Evolutionary conservation across 35 echinoderm and acorn worm species (phyloP).

Genomic region (Heliocidaris erythrogramma): DNA sequence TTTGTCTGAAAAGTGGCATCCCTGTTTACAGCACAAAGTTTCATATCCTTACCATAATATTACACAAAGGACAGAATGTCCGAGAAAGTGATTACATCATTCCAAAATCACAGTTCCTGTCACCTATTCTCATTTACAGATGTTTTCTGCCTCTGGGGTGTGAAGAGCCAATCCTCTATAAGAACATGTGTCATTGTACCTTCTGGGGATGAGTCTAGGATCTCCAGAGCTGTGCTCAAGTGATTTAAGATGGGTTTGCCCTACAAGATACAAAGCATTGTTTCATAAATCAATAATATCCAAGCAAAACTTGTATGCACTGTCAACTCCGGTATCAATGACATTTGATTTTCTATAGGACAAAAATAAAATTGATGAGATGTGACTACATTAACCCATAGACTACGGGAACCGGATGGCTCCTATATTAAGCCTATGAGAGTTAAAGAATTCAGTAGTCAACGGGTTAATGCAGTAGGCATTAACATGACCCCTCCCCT

Average conservation of each 20-base stretch:
- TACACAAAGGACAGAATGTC: not conserved
- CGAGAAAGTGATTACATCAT: not conserved
- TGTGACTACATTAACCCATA: no score
- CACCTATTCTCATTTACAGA: not conserved
- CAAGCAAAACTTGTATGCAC: no score
- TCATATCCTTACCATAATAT: not conserved
- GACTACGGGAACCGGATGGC: no score
- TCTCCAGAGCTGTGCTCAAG: constrained; percentile 45
- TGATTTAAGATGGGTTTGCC: constrained; percentile 46
- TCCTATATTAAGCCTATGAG: no score
- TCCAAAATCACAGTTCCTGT: not conserved
- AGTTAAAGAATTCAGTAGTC: no score
- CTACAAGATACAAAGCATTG: not conserved
- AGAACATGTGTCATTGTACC: constrained; percentile 28
- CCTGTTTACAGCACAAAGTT: not conserved
- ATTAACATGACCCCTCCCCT: no score
- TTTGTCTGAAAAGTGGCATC: no score
- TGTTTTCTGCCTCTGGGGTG: not conserved
- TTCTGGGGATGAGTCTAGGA: constrained; percentile 40
- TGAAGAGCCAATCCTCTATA: constrained; percentile 49
- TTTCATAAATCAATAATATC: no score
- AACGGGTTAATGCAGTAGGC: no score
- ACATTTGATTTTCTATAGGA: no score
- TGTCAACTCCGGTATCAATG: no score
- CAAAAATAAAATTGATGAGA: no score